These are phyloP conservation scores for Pegea sp. DNA, from an alignment of 23 tunicate species.

Conservation along the genomic window DNA sequence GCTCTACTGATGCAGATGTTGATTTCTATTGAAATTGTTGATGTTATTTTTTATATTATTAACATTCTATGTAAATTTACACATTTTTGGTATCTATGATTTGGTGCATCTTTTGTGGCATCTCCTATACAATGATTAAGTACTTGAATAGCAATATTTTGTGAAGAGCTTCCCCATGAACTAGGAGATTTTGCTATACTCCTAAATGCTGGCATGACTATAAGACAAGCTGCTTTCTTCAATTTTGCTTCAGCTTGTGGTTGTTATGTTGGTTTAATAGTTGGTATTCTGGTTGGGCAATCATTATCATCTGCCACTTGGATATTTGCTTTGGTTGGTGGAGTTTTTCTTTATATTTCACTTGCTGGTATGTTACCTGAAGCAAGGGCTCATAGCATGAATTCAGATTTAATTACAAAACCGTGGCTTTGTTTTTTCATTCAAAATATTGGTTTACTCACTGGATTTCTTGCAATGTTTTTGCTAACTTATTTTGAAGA, in stretches of 20 bases:
- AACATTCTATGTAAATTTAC: too few relatives aligned
- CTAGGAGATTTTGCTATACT: too few relatives aligned
- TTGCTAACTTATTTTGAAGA: slow-evolving; percentile 19
- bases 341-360: slow-evolving; percentile 45
- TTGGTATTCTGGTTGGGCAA: slow-evolving; percentile 59
- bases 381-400: slow-evolving; percentile 14
- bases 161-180: too few relatives aligned
- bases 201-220: slow-evolving; percentile 54
- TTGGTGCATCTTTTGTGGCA: slow-evolving; percentile 46
- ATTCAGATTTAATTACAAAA: slow-evolving; percentile 2
- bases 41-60: too few relatives aligned
- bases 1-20: too few relatives aligned
- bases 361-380: slow-evolving; percentile 55
- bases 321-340: slow-evolving; percentile 49
- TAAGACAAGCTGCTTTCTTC: slow-evolving; percentile 61
- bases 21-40: too few relatives aligned
- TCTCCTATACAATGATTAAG: too few relatives aligned
- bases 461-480: slow-evolving; percentile 33
- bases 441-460: slow-evolving; percentile 21
- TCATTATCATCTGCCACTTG: slow-evolving; percentile 21
- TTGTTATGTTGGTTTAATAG: slow-evolving; percentile 51
- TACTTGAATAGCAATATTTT: too few relatives aligned
- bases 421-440: slow-evolving; percentile 24
- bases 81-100: too few relatives aligned
- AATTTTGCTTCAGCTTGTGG: slow-evolving; percentile 72